A percentile compares a stretch with the other conserved stretches of the same genome.
Conservation (phyloP, 1,140 invertebrate genomes). For the Whitmania pigra region DNA sequence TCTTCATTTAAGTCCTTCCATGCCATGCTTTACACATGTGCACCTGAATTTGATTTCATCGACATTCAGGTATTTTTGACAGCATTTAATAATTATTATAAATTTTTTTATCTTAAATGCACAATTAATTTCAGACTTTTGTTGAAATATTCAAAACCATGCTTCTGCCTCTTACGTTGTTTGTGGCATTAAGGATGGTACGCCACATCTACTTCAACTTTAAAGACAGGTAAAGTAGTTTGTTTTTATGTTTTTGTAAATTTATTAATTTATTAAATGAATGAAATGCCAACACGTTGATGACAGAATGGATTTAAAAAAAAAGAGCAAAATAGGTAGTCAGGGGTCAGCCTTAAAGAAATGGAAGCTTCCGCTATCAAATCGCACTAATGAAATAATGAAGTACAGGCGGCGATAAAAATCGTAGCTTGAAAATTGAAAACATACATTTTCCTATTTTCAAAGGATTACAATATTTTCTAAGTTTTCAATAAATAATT, state of each 20-base stretch:
- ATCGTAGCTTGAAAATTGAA: too few relatives aligned
- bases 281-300: too few relatives aligned
- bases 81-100: neutral
- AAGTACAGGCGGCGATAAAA: too few relatives aligned
- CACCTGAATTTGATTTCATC: slow-evolving; percentile 67
- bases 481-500: too few relatives aligned
- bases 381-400: too few relatives aligned
- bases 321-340: too few relatives aligned
- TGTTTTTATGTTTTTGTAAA: neutral
- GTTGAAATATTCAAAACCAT: slow-evolving; percentile 6
- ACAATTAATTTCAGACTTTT: neutral
- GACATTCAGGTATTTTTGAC: slow-evolving; percentile 38
- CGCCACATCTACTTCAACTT: neutral
- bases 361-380: too few relatives aligned
- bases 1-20: slow-evolving; percentile 63
- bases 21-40: slow-evolving; percentile 69
- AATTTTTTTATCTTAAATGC: neutral
- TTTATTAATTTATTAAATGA: neutral
- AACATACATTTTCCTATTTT: too few relatives aligned
- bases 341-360: too few relatives aligned
- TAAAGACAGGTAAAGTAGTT: slow-evolving; percentile 6
- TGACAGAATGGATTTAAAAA: too few relatives aligned
- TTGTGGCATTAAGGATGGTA: neutral
- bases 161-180: neutral
- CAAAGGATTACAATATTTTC: too few relatives aligned